Evolutionary conservation across 2,113 vertebrate genomes (phyloP).

Genomic region (Elachura formosa): DNA sequence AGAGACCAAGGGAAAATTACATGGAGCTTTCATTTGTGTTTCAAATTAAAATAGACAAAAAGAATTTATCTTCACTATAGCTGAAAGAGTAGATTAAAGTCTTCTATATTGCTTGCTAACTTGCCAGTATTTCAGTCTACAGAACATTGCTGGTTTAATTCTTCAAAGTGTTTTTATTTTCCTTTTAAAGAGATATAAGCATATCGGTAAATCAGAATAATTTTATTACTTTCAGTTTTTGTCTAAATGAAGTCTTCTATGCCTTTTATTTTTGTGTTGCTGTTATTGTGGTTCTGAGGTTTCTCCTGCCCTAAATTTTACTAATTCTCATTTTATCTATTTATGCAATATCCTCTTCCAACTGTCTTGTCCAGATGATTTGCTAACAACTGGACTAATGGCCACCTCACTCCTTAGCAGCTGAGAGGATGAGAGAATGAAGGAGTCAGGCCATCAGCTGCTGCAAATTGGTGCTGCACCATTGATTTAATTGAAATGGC

Average conservation of each 20-base stretch:
- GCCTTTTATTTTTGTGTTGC: background rate
- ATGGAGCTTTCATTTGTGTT: accelerated
- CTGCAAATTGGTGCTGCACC: constrained; percentile 28
- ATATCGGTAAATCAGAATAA: background rate
- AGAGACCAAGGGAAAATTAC: accelerated
- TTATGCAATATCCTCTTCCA: constrained; percentile 27
- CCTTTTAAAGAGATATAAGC: background rate
- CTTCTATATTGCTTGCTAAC: background rate
- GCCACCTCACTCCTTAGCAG: constrained; percentile 59
- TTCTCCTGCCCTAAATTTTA: background rate
- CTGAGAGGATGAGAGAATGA: constrained; percentile 16
- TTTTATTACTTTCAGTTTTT: background rate
- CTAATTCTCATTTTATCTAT: constrained; percentile 22
- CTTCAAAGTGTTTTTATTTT: background rate
- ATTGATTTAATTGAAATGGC: constrained; percentile 28
- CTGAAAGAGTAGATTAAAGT: background rate
- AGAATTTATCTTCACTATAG: background rate
- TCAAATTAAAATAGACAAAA: background rate
- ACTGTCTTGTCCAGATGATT: constrained; percentile 64
- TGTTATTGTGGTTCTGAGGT: background rate
- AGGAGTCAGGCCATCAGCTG: constrained; percentile 41
- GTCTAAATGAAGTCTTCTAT: background rate
- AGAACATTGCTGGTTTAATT: background rate
- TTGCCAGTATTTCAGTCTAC: background rate
- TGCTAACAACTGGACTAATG: constrained; percentile 68